Conservation (phyloP, 2,113 vertebrate genomes). For the Stegostoma tigrinum region DNA sequence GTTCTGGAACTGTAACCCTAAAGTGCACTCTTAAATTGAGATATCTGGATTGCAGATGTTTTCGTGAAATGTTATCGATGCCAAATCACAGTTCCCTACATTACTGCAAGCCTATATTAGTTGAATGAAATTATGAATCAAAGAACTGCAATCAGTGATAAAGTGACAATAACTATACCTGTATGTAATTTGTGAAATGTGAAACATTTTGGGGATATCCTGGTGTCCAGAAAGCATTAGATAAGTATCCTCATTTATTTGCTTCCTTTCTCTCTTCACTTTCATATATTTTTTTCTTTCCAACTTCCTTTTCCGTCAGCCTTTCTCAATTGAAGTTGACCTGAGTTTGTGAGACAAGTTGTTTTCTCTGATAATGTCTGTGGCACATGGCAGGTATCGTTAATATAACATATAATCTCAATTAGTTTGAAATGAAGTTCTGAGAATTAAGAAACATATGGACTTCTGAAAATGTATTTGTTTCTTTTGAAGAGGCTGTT, state of each 20-base stretch:
- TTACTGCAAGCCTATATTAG: neutral
- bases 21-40: neutral
- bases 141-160: neutral
- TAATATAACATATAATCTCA: neutral
- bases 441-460: neutral
- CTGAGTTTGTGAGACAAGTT: neutral
- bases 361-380: neutral
- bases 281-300: neutral
- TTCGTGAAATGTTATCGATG: neutral
- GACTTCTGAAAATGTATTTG: neutral
- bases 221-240: neutral
- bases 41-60: conserved; percentile 14
- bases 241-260: neutral
- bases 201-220: neutral
- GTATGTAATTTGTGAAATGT: neutral
- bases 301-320: neutral
- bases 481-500: neutral
- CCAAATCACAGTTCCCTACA: neutral
- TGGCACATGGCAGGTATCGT: neutral
- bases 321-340: neutral
- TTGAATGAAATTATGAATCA: neutral
- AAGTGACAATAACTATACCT: neutral
- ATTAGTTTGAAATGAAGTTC: neutral
- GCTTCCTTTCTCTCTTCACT: neutral
- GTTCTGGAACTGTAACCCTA: neutral